Evolutionary conservation across 2,797 vertebrate species (phyloP), one percentile per base, ranked within the genome.

Genomic region (Rhinogobio ventralis): DNA sequence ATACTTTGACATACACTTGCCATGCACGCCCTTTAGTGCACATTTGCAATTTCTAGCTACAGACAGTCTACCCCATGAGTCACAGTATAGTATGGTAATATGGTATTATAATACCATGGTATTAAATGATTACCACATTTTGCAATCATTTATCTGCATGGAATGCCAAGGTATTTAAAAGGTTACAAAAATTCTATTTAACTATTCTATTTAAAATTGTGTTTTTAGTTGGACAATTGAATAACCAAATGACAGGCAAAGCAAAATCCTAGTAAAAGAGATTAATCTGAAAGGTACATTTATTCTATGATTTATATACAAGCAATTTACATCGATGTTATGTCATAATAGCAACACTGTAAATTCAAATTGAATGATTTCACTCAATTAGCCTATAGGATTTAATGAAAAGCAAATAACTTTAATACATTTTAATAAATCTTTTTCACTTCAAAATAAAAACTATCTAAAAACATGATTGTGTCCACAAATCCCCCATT

Each of bases 1-100:
- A 55, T 81, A 69, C 49, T 69, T 57, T 81, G 51, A 72, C 53
- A 46, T 30, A 60, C 25, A 72, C 17, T 60, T 55, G 19, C 25
- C n/a, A 72, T 15, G 28, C 14, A 45, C 1, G 2, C 25, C 67
- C 17, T 81, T 81, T 28, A 28, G 36, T 71, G 67, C 67, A 73
- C 20, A 73, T 73, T 46, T 72, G 55, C 20, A 49, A 33, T 73
- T 49, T 81, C 25, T 62, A 46, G 28, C 45, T 49, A 30, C 19
- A 64, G 39, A 64, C 39, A 15, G 13, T 25, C 14, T 69, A 39
- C 3, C 20, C 64, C 42, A 67, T 7, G 25, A 51, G 8, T 33
- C 20, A 68, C 3, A 7, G 13, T n/a, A 51, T 79, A 8, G 45
- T 67, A 67, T 17, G 19, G 30, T 79, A 23, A 2, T 15, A 25